These are phyloP conservation scores for Cossypha heuglini DNA, from an alignment of 2,797 vertebrate species.

Conservation along the genomic window DNA sequence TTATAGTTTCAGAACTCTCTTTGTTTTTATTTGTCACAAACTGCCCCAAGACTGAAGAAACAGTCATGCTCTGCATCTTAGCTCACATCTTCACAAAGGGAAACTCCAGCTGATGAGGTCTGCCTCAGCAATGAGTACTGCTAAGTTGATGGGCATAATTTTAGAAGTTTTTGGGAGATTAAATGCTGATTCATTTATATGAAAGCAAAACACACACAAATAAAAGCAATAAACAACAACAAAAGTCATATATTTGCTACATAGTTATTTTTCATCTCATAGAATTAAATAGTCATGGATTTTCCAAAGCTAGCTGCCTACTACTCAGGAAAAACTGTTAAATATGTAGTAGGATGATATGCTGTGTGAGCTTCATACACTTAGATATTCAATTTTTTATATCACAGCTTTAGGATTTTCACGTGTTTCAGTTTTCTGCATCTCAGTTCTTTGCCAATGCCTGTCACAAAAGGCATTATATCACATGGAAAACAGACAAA, in stretches of 20 bases:
- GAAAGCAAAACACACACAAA: neutral
- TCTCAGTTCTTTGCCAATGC: neutral
- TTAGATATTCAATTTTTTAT: constrained; percentile 19
- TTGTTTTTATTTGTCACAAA: neutral
- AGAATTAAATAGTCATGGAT: constrained; percentile 60
- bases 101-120: neutral
- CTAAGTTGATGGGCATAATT: neutral
- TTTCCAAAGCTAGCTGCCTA: constrained; percentile 20
- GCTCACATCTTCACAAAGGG: neutral
- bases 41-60: neutral
- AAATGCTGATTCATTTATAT: constrained; percentile 22
- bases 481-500: neutral
- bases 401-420: constrained; percentile 34
- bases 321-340: constrained; percentile 35
- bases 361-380: constrained; percentile 29
- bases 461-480: constrained; percentile 15
- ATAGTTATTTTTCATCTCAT: constrained; percentile 41
- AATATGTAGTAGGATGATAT: constrained; percentile 44
- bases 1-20: neutral
- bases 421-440: constrained; percentile 55
- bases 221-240: neutral
- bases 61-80: neutral
- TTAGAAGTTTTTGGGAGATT: neutral
- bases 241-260: neutral
- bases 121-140: neutral